These are phyloP conservation scores for Masnerella sp. DNA, from an alignment of 2,888 invertebrate genomes.

Conservation along the genomic window DNA sequence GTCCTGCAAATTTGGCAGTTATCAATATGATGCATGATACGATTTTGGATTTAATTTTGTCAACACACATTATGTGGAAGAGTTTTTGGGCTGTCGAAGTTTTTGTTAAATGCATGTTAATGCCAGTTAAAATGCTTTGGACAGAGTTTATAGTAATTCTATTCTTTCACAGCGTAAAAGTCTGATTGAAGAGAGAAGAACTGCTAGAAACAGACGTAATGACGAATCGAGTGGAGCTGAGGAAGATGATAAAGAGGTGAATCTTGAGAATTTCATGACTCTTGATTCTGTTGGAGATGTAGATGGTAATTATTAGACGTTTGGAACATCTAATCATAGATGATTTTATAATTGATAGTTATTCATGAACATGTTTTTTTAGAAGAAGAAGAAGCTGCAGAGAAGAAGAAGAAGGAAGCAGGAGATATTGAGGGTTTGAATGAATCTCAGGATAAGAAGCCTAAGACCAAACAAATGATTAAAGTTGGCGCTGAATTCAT, in stretches of 20 bases:
- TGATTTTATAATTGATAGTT: no score
- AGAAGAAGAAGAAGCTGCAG: constrained; percentile 80
- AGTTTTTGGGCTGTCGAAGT: no score
- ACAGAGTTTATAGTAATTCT: no score
- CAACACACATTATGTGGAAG: no score
- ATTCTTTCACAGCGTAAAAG: constrained; percentile 79
- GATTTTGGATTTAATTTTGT: no score
- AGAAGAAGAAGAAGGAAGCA: constrained; percentile 80
- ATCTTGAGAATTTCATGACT: constrained; percentile 91
- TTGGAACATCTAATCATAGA: no score
- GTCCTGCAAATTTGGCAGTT: no score
- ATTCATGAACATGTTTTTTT: constrained; percentile 20
- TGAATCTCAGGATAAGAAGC: constrained; percentile 76
- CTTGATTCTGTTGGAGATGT: constrained; percentile 93
- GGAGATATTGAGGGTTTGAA: constrained; percentile 75
- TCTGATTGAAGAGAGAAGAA: constrained; percentile 75
- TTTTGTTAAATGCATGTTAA: no score
- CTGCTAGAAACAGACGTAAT: constrained; percentile 78
- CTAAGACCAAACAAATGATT: constrained; percentile 83
- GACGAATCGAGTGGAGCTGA: constrained; percentile 82
- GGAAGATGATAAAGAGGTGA: constrained; percentile 84
- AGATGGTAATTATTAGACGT: constrained; percentile 80
- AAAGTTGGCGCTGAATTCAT: constrained; percentile 88
- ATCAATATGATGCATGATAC: no score
- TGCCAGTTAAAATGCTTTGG: no score